Evolutionary conservation across 2,113 vertebrate species (phyloP), one percentile per base, ranked within the genome.

Genomic region (Nerophis ophidion): DNA sequence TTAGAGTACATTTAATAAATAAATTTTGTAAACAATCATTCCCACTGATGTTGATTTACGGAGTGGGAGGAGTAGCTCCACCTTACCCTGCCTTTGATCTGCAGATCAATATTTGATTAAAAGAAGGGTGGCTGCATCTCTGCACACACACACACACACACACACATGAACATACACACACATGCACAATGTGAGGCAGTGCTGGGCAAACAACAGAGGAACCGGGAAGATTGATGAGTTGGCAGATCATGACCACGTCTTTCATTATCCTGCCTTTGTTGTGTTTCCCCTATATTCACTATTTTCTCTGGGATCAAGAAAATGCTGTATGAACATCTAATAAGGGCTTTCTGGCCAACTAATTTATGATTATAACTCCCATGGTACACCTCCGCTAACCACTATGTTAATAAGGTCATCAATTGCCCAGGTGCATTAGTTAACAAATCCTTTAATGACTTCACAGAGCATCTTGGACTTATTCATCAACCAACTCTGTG

Each of bases 91-190:
- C 48, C 16, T 77, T 68, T 74, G 62, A 74, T 68, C 49, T 52
- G 2, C 45, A 49, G 57, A 82, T 82, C 78, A 80, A 74, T 80
- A 70, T 76, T 82, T 72, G 75, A 84, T 81, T 70, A 81, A 57
- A 44, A 47, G 47, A 63, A 54, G 55, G 36, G n/a, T 51, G 19
- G 56, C 47, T 51, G 19, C 40, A 81, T 66, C 44, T 8, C 19
- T 60, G 38, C 8, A 72, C 14, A 49, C 16, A 60, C 61, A 62
- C 54, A 34, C 61, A 58, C 38, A 46, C n/a, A n/a, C 26, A 58
- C 59, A 62, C 54, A 34, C 61, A 58, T n/a, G n/a, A n/a, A n/a
- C 38, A 47, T 13, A 46, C 61, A 65, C 48, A 61, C 50, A 66
- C 58, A 34, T 5, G 51, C 9, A 48, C 35, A 15, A 33, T 35